Evolutionary conservation across 37 sponge, comb jelly and placozoan genomes (phyloP), one percentile per base, ranked within the genome.

Genomic region (Beroe forskalii): DNA sequence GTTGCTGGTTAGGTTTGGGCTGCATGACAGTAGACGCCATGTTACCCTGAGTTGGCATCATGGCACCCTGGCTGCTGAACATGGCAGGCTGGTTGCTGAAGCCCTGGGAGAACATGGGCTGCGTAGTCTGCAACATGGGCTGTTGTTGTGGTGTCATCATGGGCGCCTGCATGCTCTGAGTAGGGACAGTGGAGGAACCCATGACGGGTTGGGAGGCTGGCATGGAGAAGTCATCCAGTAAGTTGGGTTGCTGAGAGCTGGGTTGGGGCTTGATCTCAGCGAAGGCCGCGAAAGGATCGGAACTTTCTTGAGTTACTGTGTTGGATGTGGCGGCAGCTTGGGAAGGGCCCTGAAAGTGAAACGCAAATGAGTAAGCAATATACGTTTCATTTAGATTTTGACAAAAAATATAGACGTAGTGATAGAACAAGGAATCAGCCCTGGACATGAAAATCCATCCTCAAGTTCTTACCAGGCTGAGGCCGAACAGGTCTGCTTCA

Each of bases 271-370:
- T 38, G 0, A 80, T 8, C 8, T 22, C 37, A n/a, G 86, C 44
- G 31, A 80, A 80, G 19, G 86, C 86, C 14, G 44, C 86, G 42
- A 80, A 80, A 1, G 86, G 86, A 30, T 80, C 86, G n/a, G 86
- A 32, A 12, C 55, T 48, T 48, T 48, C 55, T 12, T 48, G 55
- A 17, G 55, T 48, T 6, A 48, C 55, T 17, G 55, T 48, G 12
- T 48, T 48, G 6, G 55, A 48, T 48, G 55, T 48, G 6, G 55
- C 12, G 55, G 55, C 55, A 48, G 55, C 55, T 48, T 48, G 55
- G 12, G 12, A 17, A 48, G 55, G 55, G 12, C 55, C 55, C 55
- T 48, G 55, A 48, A 48, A 48, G n/a, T n/a, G n/a, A n/a, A n/a
- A n/a, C n/a, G n/a, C n/a, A n/a, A 55, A 9, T 55, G 60, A 55